phyloP scores from a whole-genome alignment of 2,113 vertebrate genomes.

The Puma concolor region DNA sequence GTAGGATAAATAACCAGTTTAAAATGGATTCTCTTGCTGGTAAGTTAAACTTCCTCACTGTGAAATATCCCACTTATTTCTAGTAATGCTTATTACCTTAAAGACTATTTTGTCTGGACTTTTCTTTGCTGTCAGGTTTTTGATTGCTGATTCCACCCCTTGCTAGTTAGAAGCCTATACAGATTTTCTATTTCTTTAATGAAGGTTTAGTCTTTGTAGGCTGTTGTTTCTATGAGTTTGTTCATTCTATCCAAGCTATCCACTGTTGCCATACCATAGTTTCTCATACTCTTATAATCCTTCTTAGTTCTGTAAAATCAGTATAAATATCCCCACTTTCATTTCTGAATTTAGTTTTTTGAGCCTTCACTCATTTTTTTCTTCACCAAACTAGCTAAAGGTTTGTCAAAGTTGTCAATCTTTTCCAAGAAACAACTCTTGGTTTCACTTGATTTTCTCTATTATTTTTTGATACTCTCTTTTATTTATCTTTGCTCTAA shows the following conservation, averaged over 20 bases:
- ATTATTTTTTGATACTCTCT: neutral
- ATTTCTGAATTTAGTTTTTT: neutral
- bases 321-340: neutral
- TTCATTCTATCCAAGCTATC: neutral
- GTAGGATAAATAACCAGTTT: neutral
- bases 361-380: neutral
- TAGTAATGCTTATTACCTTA: neutral
- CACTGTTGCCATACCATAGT: neutral
- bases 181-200: neutral
- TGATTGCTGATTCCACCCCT: neutral
- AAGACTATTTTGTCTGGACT: neutral
- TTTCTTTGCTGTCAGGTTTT: neutral
- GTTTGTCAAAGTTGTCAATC: neutral
- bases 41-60: neutral
- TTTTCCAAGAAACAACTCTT: neutral
- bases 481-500: neutral
- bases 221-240: neutral
- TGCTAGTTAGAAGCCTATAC: neutral
- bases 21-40: neutral
- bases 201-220: neutral
- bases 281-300: neutral
- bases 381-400: neutral
- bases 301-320: neutral
- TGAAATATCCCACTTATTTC: neutral
- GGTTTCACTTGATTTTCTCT: neutral